Evolutionary conservation across 2,113 vertebrate species (phyloP).

Genomic region (Dipodomys ordii): DNA sequence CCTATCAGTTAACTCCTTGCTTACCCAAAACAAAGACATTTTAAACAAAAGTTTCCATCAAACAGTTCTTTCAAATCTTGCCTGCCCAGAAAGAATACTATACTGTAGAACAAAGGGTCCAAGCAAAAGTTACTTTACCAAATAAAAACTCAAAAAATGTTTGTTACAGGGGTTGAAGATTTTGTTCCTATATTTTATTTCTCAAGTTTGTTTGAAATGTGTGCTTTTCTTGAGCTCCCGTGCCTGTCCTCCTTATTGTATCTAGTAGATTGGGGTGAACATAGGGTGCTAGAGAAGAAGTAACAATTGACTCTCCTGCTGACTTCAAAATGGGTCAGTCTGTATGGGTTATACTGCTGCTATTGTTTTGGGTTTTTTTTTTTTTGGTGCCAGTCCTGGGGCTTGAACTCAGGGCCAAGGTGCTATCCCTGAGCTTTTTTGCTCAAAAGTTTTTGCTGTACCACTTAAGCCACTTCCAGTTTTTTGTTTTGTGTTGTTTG

Average conservation of each 20-base stretch:
- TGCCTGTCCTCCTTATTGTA: neutral
- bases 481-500: no score
- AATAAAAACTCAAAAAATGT: neutral
- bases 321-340: neutral
- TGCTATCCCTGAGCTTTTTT: no score
- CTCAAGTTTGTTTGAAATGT: constrained; percentile 5
- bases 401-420: no score
- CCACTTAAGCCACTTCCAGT: no score
- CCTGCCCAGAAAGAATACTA: neutral
- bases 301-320: neutral
- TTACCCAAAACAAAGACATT: neutral
- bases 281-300: neutral
- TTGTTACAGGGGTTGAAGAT: constrained; percentile 1
- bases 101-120: constrained; percentile 58
- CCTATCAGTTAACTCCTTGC: neutral
- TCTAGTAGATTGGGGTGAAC: neutral
- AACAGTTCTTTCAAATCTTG: neutral
- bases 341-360: no score
- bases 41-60: neutral
- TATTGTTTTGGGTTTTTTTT: no score
- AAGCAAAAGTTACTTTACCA: constrained; percentile 19
- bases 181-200: constrained; percentile 39
- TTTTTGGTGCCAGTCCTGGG: no score
- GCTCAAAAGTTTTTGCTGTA: no score
- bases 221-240: neutral